Base-by-base conservation (phyloP, 2,888 invertebrate genomes). In the Allolobophora icterica region DNA sequence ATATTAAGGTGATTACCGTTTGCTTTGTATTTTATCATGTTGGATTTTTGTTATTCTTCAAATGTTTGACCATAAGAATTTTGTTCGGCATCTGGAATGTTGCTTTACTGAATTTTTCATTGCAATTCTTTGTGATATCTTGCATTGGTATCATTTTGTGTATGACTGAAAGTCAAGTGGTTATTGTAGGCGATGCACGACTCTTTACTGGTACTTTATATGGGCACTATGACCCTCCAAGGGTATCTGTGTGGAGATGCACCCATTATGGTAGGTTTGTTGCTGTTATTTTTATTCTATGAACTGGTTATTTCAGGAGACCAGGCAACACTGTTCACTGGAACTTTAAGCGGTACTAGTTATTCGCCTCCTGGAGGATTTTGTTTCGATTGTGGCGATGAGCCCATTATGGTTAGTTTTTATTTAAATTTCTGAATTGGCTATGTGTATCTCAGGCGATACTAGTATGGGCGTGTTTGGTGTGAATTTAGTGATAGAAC, bases 371-470 rank as follows among this genome's bases (percentile, higher is more conserved):
- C 99, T 0, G 96, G 96, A 13, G 98, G 98, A 0, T 99, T 98
- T 95, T 99, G 99, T 94, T 99, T 98, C 95, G 99, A 99, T 94
- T 99, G 99, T 94, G 95, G 95, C 15, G 95, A 95, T 94, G 97
- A 97, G 89, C 98, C 98, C 0, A 97, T 99, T 30, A 97, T 94
- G 94, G 95, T 95, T 87, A 87, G 87, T 87, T 87, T n/a, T 34
- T 34, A 87, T 87, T 87, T 87, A 87, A 87, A 35, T 87, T 71
- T 71, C 30, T n/a, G 52, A 30, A n/a, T n/a, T n/a, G n/a, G n/a
- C n/a, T n/a, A n/a, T n/a, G n/a, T n/a, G n/a, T n/a, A n/a, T n/a
- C n/a, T n/a, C n/a, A 6, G 11, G 4, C n/a, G 71, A 30, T 71
- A n/a, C 30, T 52, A n/a, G 8, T 71, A 11, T n/a, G n/a, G 30